Evolutionary conservation across 2,888 invertebrate species (phyloP).

Genomic region (Graphium colonna): DNA sequence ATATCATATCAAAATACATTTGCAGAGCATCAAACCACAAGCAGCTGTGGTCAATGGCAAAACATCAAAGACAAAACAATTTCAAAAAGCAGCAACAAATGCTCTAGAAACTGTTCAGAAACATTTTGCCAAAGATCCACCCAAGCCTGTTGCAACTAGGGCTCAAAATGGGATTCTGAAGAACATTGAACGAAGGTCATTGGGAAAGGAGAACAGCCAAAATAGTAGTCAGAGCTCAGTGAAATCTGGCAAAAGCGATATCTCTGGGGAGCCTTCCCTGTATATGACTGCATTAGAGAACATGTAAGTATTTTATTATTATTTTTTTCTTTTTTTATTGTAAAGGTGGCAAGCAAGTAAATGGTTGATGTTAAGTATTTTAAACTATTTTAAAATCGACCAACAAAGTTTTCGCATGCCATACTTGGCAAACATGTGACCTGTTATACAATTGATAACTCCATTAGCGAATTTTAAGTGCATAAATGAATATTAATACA

Average conservation of each 20-base stretch:
- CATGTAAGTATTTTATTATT: conserved; percentile 73
- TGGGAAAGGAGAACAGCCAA: conserved; percentile 48
- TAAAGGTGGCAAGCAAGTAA: too few relatives aligned
- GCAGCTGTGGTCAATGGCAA: conserved; percentile 53
- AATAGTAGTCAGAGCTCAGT: conserved; percentile 58
- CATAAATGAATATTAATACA: too few relatives aligned
- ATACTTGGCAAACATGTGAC: too few relatives aligned
- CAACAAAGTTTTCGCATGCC: too few relatives aligned
- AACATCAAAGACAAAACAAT: conserved; percentile 68
- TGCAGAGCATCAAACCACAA: conserved; percentile 65
- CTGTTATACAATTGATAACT: too few relatives aligned
- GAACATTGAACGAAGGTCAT: conserved; percentile 55
- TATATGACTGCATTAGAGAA: conserved; percentile 90
- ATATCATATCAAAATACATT: too few relatives aligned
- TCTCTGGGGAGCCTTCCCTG: conserved; percentile 87
- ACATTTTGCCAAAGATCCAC: conserved; percentile 62
- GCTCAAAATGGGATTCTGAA: conserved; percentile 70
- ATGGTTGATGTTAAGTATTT: too few relatives aligned
- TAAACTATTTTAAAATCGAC: too few relatives aligned
- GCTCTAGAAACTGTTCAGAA: conserved; percentile 64
- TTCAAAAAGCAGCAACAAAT: conserved; percentile 60
- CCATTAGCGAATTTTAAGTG: too few relatives aligned
- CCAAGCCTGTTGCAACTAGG: conserved; percentile 53
- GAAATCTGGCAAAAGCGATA: conserved; percentile 81
- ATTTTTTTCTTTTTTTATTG: too few relatives aligned